Percentiles rank a stretch among this genome's conserved stretches.
phyloP scores from a whole-genome alignment of 2,113 vertebrate genomes.

The Pristiophorus japonicus region DNA sequence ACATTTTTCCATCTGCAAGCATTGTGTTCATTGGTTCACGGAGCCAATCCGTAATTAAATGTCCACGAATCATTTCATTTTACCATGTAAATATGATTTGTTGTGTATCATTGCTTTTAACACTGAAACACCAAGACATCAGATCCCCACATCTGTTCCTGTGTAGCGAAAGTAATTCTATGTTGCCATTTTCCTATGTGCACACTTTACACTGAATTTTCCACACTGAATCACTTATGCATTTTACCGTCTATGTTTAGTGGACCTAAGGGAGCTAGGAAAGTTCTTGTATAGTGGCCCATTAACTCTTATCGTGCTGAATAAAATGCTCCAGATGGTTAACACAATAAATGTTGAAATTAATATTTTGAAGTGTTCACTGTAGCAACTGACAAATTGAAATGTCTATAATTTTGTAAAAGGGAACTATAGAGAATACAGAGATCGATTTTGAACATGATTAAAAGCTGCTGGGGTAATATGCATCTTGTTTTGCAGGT shows the following conservation, averaged over 20 bases:
- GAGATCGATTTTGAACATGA: background rate
- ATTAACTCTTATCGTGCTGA: slow-evolving; percentile 8
- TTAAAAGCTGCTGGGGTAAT: background rate
- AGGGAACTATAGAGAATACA: background rate
- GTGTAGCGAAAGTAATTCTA: background rate
- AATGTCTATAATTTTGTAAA: background rate
- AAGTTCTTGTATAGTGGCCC: background rate
- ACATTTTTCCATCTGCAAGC: background rate
- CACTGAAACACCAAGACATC: background rate
- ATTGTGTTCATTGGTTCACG: background rate
- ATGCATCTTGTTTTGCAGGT: background rate
- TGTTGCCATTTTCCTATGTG: background rate
- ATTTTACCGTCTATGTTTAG: background rate
- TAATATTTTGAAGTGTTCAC: background rate
- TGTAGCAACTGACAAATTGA: background rate
- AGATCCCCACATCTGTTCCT: background rate
- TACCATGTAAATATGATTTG: background rate
- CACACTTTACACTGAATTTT: slow-evolving; percentile 2
- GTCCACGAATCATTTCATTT: background rate
- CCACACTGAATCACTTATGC: background rate
- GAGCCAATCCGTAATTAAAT: background rate
- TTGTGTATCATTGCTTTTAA: background rate
- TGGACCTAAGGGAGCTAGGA: background rate
- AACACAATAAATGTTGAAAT: background rate
- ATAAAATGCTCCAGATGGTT: slow-evolving; percentile 17